Evolutionary conservation across 1,140 invertebrate species (phyloP).

Genomic region (Pseudomyrmex sp.): DNA sequence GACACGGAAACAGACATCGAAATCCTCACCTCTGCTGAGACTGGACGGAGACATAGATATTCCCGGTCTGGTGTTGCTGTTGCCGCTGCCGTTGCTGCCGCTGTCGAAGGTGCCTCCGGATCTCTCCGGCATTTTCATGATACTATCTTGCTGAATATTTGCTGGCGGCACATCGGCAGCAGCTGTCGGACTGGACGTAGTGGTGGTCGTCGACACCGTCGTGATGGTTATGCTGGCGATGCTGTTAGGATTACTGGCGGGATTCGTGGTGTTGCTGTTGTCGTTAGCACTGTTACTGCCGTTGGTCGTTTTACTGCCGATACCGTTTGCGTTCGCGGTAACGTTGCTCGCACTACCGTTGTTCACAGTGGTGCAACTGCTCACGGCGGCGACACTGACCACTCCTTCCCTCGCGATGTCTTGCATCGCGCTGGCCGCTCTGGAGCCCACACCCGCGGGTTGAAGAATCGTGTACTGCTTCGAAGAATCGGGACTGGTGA

Average conservation of each 20-base stretch:
- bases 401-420: slow-evolving; percentile 89
- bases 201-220: slow-evolving; percentile 80
- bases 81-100: slow-evolving; percentile 66
- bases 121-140: slow-evolving; percentile 83
- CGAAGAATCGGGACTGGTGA: slow-evolving; percentile 86
- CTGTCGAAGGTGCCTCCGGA: slow-evolving; percentile 77
- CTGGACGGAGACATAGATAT: slow-evolving; percentile 90
- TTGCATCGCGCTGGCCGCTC: slow-evolving; percentile 91
- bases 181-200: slow-evolving; percentile 75
- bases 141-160: slow-evolving; percentile 77
- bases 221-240: slow-evolving; percentile 76
- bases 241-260: slow-evolving; percentile 66
- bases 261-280: slow-evolving; percentile 55
- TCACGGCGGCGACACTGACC: slow-evolving; percentile 88
- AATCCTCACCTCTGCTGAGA: slow-evolving; percentile 89
- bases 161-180: slow-evolving; percentile 80
- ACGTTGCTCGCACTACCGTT: slow-evolving; percentile 68
- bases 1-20: slow-evolving; percentile 35
- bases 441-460: slow-evolving; percentile 90
- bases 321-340: slow-evolving; percentile 66
- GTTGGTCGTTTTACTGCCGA: slow-evolving; percentile 55
- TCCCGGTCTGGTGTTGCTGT: slow-evolving; percentile 77
- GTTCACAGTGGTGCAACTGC: slow-evolving; percentile 79
- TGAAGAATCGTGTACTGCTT: slow-evolving; percentile 94
- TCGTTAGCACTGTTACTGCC: slow-evolving; percentile 52